Evolutionary conservation across 2,113 vertebrate species (phyloP), one percentile per base, ranked within the genome.

Genomic region (Nothoprocta perdicaria): DNA sequence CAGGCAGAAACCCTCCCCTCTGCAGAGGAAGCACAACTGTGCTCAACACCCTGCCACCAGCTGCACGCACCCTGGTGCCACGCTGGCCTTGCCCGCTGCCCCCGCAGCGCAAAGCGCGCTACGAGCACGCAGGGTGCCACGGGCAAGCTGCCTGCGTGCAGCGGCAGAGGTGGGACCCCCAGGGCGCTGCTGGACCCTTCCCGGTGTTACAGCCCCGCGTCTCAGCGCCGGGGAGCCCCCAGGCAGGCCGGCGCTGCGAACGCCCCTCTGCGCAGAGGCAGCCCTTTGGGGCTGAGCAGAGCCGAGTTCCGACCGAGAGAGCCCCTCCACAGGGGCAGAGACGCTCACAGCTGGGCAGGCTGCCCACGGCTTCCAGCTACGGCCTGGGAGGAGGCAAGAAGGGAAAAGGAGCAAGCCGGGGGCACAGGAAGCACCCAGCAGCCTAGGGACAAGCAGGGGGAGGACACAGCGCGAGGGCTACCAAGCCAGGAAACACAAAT

Each of bases 181-280:
- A 40, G 46, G n/a, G 31, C 43, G 61, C 45, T 3, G 26, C 2
- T 8, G 11, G 40, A 17, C 6, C 16, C 21, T 33, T 35, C 27
- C 15, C 40, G 4, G 1, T 1, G 7, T 17, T 3, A 10, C 21
- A 38, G 7, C 35, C 35, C n/a, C 8, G 45, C 3, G 35, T 7
- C 35, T 26, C 53, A 2, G 62, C 31, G 2, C 62, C 0, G 14
- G 35, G 35, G 35, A 38, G 35, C 35, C 41, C 41, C 9, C 41
- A 43, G 41, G 41, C 41, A 43, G 41, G 41, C 11, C 41, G 14
- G 14, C 41, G 41, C 41, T 43, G 41, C 14, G 41, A 43, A 43
- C 12, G 41, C 12, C 41, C 41, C 41, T 12, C 41, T 10, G 41
- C 41, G 14, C 41, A 43, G 41, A 43, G 9, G 10, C 41, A 43